A percentile compares a stretch with the other conserved stretches of the same genome.
Conservation (phyloP, 2,113 vertebrate species). For the Aldabrachelys gigantea region DNA sequence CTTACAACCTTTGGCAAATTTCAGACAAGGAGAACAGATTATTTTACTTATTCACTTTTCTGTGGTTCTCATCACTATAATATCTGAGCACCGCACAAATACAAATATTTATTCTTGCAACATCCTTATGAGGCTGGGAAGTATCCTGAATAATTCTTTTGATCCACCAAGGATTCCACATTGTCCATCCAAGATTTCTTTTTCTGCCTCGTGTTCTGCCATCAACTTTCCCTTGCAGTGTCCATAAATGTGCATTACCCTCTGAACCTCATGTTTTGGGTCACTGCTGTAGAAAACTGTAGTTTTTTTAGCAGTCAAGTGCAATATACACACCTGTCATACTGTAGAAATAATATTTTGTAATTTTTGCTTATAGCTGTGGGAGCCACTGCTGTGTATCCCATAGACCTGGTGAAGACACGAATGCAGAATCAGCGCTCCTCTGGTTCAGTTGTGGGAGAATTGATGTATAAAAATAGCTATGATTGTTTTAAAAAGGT, state of each 20-base stretch:
- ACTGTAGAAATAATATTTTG: neutral
- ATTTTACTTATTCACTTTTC: neutral
- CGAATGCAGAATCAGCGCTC: constrained; percentile 97
- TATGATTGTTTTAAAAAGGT: constrained; percentile 98
- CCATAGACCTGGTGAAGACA: constrained; percentile 97
- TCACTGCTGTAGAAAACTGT: neutral
- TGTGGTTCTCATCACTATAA: neutral
- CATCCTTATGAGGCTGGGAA: neutral
- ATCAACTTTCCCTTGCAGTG: neutral
- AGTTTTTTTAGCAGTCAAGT: neutral
- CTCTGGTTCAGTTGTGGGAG: constrained; percentile 90
- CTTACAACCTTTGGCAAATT: neutral
- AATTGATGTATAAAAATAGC: constrained; percentile 97
- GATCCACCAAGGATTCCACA: neutral
- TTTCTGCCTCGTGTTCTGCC: neutral
- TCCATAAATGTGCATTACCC: neutral
- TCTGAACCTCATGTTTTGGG: neutral
- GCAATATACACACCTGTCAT: rapidly evolving
- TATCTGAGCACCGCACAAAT: neutral
- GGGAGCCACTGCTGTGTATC: constrained; percentile 94
- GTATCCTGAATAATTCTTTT: neutral
- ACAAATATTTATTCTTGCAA: neutral
- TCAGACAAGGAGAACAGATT: neutral
- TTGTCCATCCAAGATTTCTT: neutral
- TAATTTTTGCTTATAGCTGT: constrained; percentile 81